Base-by-base conservation (phyloP, 1,140 invertebrate genomes). In the Latrodectus geometricus region DNA sequence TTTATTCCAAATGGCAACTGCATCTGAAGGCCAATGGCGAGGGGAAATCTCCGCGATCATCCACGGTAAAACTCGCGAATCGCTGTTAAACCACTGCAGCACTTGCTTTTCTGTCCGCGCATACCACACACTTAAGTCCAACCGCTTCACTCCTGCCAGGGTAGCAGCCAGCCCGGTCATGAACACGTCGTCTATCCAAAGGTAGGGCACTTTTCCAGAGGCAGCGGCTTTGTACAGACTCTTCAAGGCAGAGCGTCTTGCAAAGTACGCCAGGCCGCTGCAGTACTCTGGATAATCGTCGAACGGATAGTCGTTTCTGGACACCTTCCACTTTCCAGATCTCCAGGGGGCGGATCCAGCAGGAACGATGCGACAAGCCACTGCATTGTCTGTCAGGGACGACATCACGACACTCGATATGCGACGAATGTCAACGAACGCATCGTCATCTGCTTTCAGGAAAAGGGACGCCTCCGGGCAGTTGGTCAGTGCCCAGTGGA, bases 401-500 rank as follows among this genome's bases (percentile, higher is more conserved):
- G 88, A 89, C 5, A 68, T 17, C n/a, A 56, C 20, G n/a, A 70
- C 11, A 35, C 20, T 69, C 14, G 50, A 9, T 5, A 52, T 49
- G 5, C 81, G 52, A 66, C 15, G 49, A 15, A 96, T 89, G 91
- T 97, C 95, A 23, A 96, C 92, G 52, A 96, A 94, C 78, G 95
- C 95, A 90, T 97, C 96, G 91, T 97, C 96, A 90, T 98, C 96
- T 90, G 96, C 94, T 93, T 98, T 98, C 14, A 97, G 92, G 21
- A 97, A 93, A 89, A 93, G 95, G 84, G 94, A 91, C 3, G 93
- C 92, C 20, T 92, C 91, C 11, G 89, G 88, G 90, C 96, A 97
- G 88, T 93, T 92, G 15, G 91, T 91, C 0, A 92, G 89, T 1
- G 93, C 94, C 96, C 96, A 98, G 88, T 93, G 92, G 49, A 96